Evolutionary conservation across 2,113 vertebrate genomes (phyloP).

Genomic region (Lontra canadensis): DNA sequence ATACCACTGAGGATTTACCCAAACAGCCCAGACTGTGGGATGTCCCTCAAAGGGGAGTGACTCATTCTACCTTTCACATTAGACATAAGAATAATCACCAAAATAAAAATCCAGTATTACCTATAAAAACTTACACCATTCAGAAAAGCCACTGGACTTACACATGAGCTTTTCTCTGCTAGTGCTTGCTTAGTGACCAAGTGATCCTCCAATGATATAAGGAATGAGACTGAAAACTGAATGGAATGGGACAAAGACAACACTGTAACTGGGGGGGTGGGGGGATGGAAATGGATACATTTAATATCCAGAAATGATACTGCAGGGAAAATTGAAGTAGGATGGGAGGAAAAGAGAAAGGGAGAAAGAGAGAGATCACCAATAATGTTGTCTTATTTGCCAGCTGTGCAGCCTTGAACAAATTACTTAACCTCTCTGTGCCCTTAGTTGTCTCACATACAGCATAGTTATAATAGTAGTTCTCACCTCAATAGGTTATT

Average conservation of each 20-base stretch:
- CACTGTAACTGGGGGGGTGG: neutral
- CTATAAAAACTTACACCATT: neutral
- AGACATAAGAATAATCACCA: neutral
- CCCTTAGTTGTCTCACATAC: neutral
- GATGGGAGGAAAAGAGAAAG: neutral
- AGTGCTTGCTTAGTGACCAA: neutral
- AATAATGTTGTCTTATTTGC: neutral
- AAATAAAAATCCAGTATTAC: neutral
- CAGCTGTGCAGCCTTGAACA: neutral
- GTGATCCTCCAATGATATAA: neutral
- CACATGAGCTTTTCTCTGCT: neutral
- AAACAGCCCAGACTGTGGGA: neutral
- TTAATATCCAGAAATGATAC: neutral
- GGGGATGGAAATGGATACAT: neutral
- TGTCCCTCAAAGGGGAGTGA: neutral
- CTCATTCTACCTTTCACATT: neutral
- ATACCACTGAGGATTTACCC: neutral
- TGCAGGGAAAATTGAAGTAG: fast-evolving
- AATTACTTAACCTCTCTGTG: neutral
- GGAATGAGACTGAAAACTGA: neutral
- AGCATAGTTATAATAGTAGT: neutral
- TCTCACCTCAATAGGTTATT: neutral
- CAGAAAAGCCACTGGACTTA: neutral
- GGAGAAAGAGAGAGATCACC: neutral
- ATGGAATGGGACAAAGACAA: neutral